Evolutionary conservation across 2,797 vertebrate genomes (phyloP), one percentile per base, ranked within the genome.

Genomic region (Silurus lanzhouensis): DNA sequence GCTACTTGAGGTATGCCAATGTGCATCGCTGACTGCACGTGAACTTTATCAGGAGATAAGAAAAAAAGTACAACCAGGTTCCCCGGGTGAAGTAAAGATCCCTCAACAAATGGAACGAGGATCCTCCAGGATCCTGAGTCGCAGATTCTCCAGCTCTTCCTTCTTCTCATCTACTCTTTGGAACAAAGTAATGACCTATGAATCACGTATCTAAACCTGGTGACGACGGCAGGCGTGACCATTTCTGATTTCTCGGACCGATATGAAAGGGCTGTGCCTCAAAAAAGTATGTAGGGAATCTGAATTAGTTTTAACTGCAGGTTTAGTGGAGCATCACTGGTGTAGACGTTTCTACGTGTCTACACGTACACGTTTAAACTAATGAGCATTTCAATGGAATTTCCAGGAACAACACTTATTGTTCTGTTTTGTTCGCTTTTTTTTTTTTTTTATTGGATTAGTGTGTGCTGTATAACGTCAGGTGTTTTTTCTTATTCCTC

Each of bases 141-240:
- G 89, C 71, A 78, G 64, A 52, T 84, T 38, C 48, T 52, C 48
- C 48, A 10, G 1, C 48, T 52, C 48, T 2, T 7, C 48, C 48
- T 52, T 52, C 48, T 52, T 6, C 48, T 52, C 48, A 52, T 10
- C 48, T 52, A 8, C 48, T 52, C 8, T 52, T 10, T 81, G 83
- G 46, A 90, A 90, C 90, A 92, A 91, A 88, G 76, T 92, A 88
- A 89, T 95, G 94, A 76, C 83, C 72, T 77, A 77, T 84, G 83
- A 95, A 90, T 96, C 95, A 96, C 94, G 90, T 91, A 91, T 90
- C 87, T 88, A 91, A 93, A 89, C 85, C 90, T 87, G 89, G 88
- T 88, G 84, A 92, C 91, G 91, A 90, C 82, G 87, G 89, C 81
- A 71, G 90, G 89, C 87, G 89, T 93, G 94, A 92, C 93, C 89